Base-by-base conservation (phyloP, 2,888 invertebrate genomes). In the Heteromyza rotundicornis region DNA sequence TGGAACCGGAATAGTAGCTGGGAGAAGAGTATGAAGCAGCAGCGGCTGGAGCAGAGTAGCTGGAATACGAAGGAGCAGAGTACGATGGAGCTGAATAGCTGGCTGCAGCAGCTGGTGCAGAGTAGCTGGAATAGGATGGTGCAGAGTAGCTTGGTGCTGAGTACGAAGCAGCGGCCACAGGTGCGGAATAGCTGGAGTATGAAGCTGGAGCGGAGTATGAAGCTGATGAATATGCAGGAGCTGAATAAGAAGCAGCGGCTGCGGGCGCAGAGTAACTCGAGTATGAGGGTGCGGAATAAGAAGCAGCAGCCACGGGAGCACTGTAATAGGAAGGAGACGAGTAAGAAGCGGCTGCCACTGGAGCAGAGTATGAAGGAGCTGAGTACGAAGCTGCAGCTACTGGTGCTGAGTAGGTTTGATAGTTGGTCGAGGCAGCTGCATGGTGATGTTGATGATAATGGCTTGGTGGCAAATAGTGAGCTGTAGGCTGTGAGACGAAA, bases 1-100 rank as follows among this genome's bases (percentile, higher is more conserved):
- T 74, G n/a, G n/a, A n/a, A 74, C 74, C 74, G 44, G 72, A 67
- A 16, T 14, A 36, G 47, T 35, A 51, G 35, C n/a, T 44, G 35
- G 22, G 47, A 44, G 47, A 2, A n/a, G 58, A 24, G 17, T 53
- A 35, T n/a, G 55, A 40, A 27, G 64, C 57, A 51, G 69, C 61
- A 24, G 64, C 66, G 8, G 62, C 47, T 22, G 19, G 63, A 3
- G 51, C 59, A 10, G 40, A 51, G 51, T 24, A 51, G 51, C 51
- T 40, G 16, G 35, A 36, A 20, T 52, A 61, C 14, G 50, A 52
- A 56, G 8, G 62, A 16, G 56, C 55, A 1, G 64, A 17, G 5
- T 54, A 55, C 0, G 54, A 35, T 20, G 64, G 61, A 10, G 67
- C 66, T 17, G 64, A 53, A 58, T 68, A 70, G 56, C 59, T 56